Percentiles rank a stretch among this genome's conserved stretches.
phyloP scores from a whole-genome alignment of 1,140 invertebrate species.

The Cecropterus lyciades region DNA sequence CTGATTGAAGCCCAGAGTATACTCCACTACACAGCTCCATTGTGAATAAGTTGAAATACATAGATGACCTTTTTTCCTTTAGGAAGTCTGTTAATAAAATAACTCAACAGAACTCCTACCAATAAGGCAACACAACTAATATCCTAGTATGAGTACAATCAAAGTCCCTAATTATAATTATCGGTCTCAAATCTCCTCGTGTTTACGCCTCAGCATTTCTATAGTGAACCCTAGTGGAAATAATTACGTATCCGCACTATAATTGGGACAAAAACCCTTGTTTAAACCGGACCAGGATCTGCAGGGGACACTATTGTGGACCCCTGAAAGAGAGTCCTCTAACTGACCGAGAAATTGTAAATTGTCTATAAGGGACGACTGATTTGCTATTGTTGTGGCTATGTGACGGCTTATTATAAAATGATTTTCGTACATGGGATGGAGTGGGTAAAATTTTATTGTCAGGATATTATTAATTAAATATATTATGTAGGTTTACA shows the following conservation, averaged over 20 bases:
- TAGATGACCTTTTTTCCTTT: too few species aligned
- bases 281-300: constrained; percentile 70
- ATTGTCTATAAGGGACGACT: constrained; percentile 65
- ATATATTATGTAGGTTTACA: too few species aligned
- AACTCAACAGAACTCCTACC: too few species aligned
- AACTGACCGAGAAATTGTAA: constrained; percentile 75
- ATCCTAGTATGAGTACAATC: too few species aligned
- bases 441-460: too few species aligned
- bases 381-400: constrained; percentile 70
- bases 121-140: too few species aligned
- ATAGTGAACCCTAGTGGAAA: constrained; percentile 62
- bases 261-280: constrained; percentile 79
- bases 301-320: constrained; percentile 72
- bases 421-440: background rate
- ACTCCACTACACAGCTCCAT: too few species aligned
- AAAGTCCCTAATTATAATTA: constrained; percentile 22
- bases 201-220: constrained; percentile 32
- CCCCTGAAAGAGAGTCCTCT: constrained; percentile 43
- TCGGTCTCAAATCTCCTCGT: constrained; percentile 32
- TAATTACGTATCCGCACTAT: constrained; percentile 68
- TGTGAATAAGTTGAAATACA: too few species aligned
- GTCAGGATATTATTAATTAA: too few species aligned
- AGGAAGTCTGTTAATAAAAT: too few species aligned
- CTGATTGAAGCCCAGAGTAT: too few species aligned
- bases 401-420: constrained; percentile 24